Conservation (phyloP, 2,797 vertebrate species). For the Thripadectes ignobilis region DNA sequence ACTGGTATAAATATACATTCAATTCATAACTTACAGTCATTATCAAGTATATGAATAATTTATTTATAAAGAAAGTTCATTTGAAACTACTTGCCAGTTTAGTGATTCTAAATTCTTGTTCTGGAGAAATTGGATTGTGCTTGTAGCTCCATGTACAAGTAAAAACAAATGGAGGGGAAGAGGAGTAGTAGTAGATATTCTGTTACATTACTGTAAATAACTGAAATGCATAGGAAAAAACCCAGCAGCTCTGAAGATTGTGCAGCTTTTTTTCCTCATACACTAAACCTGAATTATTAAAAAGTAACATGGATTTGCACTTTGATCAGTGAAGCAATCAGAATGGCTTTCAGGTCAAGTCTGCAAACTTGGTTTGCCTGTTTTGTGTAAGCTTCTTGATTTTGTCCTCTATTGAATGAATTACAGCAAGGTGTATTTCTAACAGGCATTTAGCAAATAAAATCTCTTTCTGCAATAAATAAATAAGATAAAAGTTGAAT, state of each 20-base stretch:
- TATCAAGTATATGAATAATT: background rate
- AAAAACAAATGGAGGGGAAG: slow-evolving; percentile 35
- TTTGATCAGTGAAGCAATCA: background rate
- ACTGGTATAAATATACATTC: background rate
- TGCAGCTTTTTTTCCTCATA: slow-evolving; percentile 10
- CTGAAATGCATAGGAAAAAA: slow-evolving; percentile 13
- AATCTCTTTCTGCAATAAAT: background rate
- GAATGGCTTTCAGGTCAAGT: background rate
- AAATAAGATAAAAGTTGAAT: background rate
- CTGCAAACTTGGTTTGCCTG: background rate
- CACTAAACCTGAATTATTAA: slow-evolving; percentile 53
- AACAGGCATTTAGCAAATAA: background rate
- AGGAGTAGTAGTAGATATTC: slow-evolving; percentile 1
- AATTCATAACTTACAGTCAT: background rate
- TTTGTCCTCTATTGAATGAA: background rate
- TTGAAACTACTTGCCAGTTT: background rate
- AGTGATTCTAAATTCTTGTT: background rate
- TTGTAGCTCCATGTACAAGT: background rate
- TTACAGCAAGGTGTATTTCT: background rate
- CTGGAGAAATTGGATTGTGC: background rate
- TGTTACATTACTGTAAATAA: slow-evolving; percentile 66
- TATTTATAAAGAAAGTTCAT: background rate
- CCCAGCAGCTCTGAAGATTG: background rate
- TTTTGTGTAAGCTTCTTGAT: background rate
- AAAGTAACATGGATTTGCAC: slow-evolving; percentile 1